A percentile compares a stretch with the other conserved stretches of the same genome.
phyloP scores from a whole-genome alignment of 2,113 vertebrate genomes.

The Micronycteris hirsuta region DNA sequence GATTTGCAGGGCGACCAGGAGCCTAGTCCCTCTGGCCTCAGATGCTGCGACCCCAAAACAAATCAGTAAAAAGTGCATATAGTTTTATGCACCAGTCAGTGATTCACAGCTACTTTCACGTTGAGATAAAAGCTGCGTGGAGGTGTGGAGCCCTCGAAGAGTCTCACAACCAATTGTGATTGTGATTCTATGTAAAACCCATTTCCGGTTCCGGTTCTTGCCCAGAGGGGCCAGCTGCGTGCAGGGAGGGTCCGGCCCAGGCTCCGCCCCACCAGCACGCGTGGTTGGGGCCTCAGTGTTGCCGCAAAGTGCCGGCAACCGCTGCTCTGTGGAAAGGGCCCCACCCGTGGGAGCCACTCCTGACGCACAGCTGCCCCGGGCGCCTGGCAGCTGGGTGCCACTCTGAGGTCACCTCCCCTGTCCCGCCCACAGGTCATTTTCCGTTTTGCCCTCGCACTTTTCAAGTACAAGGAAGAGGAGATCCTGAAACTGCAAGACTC shows the following conservation, averaged over 20 bases:
- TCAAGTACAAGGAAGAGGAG: conserved; percentile 97
- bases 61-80: not conserved
- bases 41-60: not conserved
- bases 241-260: too few species aligned
- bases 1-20: too few species aligned
- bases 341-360: too few species aligned
- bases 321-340: too few species aligned
- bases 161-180: not conserved
- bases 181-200: not conserved
- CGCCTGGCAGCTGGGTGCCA: not conserved
- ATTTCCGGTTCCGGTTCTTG: too few species aligned
- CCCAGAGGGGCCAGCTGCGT: too few species aligned
- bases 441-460: conserved; percentile 93
- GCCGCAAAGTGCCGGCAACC: too few species aligned
- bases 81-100: not conserved
- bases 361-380: too few species aligned
- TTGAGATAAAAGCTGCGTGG: not conserved
- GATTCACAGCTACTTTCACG: not conserved
- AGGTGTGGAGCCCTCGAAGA: not conserved
- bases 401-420: rapidly evolving
- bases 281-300: too few species aligned
- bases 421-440: conserved; percentile 90
- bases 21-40: not conserved
- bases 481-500: conserved; percentile 93
- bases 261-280: too few species aligned